Conservation (phyloP, 2,797 vertebrate genomes). For the Sebastes melanostomus region DNA sequence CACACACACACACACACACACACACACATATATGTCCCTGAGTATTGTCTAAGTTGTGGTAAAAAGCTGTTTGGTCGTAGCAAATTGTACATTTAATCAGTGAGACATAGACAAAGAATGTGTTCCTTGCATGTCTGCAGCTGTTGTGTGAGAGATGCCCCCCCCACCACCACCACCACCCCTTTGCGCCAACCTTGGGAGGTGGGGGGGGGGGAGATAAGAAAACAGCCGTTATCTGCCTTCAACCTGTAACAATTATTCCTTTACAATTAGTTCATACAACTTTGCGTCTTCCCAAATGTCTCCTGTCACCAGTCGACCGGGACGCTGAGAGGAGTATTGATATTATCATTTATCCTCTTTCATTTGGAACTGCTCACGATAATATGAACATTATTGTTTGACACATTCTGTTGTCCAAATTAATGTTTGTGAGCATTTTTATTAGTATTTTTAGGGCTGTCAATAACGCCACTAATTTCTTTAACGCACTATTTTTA, state of each 20-base stretch:
- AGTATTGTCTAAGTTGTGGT: slow-evolving; percentile 32
- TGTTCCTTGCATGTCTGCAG: too few relatives aligned
- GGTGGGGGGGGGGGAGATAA: too few relatives aligned
- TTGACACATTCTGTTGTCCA: neutral
- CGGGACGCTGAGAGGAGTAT: neutral
- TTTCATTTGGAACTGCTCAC: neutral
- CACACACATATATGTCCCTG: slow-evolving; percentile 1
- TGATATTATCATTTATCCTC: neutral
- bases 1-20: slow-evolving; percentile 20
- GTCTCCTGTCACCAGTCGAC: neutral
- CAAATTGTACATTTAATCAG: neutral
- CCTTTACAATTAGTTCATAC: neutral
- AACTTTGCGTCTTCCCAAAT: neutral
- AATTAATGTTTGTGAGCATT: neutral
- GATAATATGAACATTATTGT: neutral
- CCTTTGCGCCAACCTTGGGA: too few relatives aligned
- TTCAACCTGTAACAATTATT: too few relatives aligned
- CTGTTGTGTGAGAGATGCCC: too few relatives aligned
- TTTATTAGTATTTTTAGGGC: too few relatives aligned
- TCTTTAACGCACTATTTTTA: too few relatives aligned
- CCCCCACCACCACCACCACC: too few relatives aligned
- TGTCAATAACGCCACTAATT: too few relatives aligned
- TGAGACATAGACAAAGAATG: too few relatives aligned
- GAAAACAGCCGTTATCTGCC: too few relatives aligned
- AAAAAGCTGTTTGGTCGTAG: slow-evolving; percentile 6